Percentiles rank a stretch among this genome's conserved stretches.
Evolutionary conservation across 2,888 invertebrate genomes (phyloP).

Genomic region (Oscheius myriophilus): DNA sequence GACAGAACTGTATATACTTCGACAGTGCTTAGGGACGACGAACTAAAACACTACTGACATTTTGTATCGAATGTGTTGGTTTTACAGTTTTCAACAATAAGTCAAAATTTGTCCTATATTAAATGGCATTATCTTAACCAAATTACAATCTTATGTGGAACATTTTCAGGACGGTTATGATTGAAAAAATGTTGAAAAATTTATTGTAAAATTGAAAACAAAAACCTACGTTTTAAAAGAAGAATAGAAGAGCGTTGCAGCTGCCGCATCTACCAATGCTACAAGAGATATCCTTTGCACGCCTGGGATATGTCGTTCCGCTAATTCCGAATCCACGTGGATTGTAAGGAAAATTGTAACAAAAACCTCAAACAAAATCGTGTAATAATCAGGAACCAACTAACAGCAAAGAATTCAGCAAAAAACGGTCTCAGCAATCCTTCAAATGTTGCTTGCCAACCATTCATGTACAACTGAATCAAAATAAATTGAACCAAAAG

Average conservation of each 20-base stretch:
- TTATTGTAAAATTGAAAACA: no score
- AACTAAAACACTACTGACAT: no score
- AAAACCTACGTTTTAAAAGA: conserved; percentile 42
- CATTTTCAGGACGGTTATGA: no score
- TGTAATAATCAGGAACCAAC: neutral
- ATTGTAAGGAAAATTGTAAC: conserved; percentile 39
- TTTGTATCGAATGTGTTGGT: no score
- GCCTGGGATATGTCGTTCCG: conserved; percentile 36
- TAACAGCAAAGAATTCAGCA: conserved; percentile 38
- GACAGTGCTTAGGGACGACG: no score
- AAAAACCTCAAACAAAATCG: conserved; percentile 23
- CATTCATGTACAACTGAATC: conserved; percentile 18
- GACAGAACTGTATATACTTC: no score
- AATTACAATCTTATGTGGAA: no score
- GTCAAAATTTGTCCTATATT: no score
- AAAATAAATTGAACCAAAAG: no score
- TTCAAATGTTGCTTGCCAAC: conserved; percentile 32
- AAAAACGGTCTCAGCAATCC: conserved; percentile 36
- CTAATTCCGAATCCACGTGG: conserved; percentile 41
- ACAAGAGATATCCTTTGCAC: conserved; percentile 38
- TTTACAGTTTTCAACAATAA: no score
- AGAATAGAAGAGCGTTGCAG: conserved; percentile 37
- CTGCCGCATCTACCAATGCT: conserved; percentile 37
- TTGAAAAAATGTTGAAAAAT: neutral
- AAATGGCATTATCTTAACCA: no score